Evolutionary conservation across 2,797 vertebrate species (phyloP).

Genomic region (Hozukius guyotensis): DNA sequence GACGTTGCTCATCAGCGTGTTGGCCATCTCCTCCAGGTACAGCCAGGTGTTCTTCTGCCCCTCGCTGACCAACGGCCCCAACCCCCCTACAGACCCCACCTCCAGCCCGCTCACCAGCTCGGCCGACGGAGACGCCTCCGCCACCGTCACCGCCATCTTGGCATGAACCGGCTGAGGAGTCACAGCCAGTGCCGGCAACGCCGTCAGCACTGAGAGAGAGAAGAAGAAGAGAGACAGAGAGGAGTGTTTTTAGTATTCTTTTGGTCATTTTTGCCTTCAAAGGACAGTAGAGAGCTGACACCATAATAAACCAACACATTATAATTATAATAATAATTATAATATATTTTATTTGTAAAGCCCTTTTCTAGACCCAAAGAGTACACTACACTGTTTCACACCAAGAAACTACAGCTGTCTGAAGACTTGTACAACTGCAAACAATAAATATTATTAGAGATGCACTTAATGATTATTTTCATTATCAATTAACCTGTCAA

Average conservation of each 20-base stretch:
- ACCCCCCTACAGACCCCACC: constrained; percentile 53
- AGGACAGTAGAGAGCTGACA: no score
- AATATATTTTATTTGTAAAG: not conserved
- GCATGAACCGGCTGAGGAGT: constrained; percentile 77
- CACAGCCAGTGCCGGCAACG: constrained; percentile 90
- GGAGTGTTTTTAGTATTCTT: not conserved
- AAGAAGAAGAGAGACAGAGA: not conserved
- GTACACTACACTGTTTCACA: not conserved
- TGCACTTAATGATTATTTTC: not conserved
- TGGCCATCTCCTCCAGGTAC: constrained; percentile 94
- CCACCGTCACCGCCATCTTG: constrained; percentile 60
- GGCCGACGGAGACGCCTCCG: constrained; percentile 29
- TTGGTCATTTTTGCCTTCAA: not conserved
- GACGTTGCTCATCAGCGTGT: constrained; percentile 89
- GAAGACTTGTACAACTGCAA: not conserved
- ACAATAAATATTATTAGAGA: not conserved
- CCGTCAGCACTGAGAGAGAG: constrained; percentile 83
- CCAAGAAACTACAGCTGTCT: not conserved
- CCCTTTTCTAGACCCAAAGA: not conserved
- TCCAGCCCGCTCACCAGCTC: constrained; percentile 65
- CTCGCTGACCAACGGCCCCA: constrained; percentile 71
- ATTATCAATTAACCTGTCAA: not conserved
- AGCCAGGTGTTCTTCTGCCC: constrained; percentile 90
- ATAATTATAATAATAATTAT: not conserved
- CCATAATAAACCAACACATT: not conserved